Evolutionary conservation across 30 jellyfish, hydroid and myxozoan genomes (phyloP), one percentile per base, ranked within the genome.

Genomic region (Catostylus mosaicus): DNA sequence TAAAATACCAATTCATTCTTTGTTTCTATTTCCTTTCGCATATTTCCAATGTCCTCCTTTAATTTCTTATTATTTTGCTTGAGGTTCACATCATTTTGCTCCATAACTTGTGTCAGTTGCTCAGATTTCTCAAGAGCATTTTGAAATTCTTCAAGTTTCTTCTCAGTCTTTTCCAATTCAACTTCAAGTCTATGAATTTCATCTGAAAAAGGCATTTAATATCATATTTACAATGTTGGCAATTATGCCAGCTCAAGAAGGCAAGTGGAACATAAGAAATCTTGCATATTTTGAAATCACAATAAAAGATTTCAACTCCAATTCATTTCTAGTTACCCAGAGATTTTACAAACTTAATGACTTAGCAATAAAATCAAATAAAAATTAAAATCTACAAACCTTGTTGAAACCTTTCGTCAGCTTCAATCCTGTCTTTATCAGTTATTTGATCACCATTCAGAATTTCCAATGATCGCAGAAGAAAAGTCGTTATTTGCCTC

Each of bases 321-420:
- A n/a, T n/a, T n/a, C n/a, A n/a, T n/a, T n/a, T n/a, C n/a, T n/a
- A n/a, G n/a, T n/a, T n/a, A n/a, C n/a, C n/a, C n/a, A n/a, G n/a
- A n/a, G n/a, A n/a, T n/a, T n/a, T n/a, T n/a, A n/a, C n/a, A n/a
- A n/a, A n/a, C n/a, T n/a, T n/a, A n/a, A n/a, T n/a, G n/a, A n/a
- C n/a, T n/a, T n/a, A n/a, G n/a, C n/a, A n/a, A n/a, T n/a, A n/a
- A n/a, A n/a, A n/a, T n/a, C n/a, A n/a, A n/a, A n/a, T n/a, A n/a
- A n/a, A n/a, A n/a, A n/a, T 26, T 6, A 6, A 10, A 56, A 9
- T 26, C 26, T 16, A 3, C 67, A 19, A 50, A 90, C 97, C 97
- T 90, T 83, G 89, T 27, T 62, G 54, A 56, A 81, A 83, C 38
- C 95, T 67, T 62, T 73, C 79, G 46, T 83, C 96, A 2, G 97